Percentiles rank a stretch among this genome's conserved stretches.
These are phyloP conservation scores for Encarsia formosa DNA, from an alignment of 2,888 invertebrate species.

Conservation along the genomic window DNA sequence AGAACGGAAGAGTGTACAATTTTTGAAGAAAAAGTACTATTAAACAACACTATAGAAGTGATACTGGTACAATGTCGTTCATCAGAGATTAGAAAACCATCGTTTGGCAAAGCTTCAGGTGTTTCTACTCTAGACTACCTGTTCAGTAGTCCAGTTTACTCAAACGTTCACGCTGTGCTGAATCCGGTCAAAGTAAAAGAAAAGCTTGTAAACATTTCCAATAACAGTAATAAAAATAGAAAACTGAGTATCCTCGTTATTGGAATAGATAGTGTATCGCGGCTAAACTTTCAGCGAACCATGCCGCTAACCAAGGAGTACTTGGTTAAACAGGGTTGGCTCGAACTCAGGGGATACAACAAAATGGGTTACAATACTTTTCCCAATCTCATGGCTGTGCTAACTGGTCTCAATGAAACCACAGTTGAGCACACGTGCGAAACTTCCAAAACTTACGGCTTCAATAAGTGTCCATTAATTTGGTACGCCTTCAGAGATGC, in stretches of 20 bases:
- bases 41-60: constrained; percentile 50
- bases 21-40: constrained; percentile 48
- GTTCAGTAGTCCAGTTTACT: constrained; percentile 46
- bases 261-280: constrained; percentile 82
- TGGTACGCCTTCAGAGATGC: constrained; percentile 71
- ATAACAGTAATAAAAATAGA: constrained; percentile 38
- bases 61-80: constrained; percentile 54
- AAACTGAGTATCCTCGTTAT: constrained; percentile 69
- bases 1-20: too few species aligned
- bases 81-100: constrained; percentile 29
- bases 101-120: constrained; percentile 37
- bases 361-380: constrained; percentile 86
- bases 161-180: constrained; percentile 59
- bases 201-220: too few species aligned
- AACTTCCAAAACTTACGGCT: constrained; percentile 52
- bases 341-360: constrained; percentile 70
- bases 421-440: constrained; percentile 55
- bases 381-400: constrained; percentile 81
- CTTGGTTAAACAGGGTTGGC: constrained; percentile 66
- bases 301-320: constrained; percentile 70
- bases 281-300: constrained; percentile 70
- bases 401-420: constrained; percentile 63
- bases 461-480: constrained; percentile 70
- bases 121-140: constrained; percentile 30
- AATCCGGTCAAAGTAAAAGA: constrained; percentile 54